Evolutionary conservation across 2,113 vertebrate genomes (phyloP).

Genomic region (Chlorodrepanis virens): DNA sequence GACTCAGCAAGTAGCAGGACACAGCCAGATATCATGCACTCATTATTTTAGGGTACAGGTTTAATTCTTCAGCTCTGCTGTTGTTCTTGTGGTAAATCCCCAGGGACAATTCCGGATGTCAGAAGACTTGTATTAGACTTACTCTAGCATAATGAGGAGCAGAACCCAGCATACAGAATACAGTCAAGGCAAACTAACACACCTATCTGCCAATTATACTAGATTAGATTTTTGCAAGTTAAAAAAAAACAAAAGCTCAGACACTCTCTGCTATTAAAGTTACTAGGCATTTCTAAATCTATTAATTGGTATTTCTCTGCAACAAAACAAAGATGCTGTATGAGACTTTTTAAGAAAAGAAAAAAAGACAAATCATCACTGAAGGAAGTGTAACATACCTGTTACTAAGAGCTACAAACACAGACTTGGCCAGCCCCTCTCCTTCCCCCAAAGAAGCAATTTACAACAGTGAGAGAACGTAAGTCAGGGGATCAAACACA

Average conservation of each 20-base stretch:
- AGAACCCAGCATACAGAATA: background rate
- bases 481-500: constrained; percentile 44
- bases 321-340: background rate
- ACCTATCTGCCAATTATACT: background rate
- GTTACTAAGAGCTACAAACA: background rate
- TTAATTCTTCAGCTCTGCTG: background rate
- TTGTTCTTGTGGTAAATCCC: background rate
- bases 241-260: background rate
- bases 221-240: background rate
- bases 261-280: background rate
- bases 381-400: background rate
- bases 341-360: background rate
- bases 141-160: background rate
- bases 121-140: background rate
- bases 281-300: background rate
- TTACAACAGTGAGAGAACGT: background rate
- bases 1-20: background rate
- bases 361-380: background rate
- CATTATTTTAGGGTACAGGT: background rate
- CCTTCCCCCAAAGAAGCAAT: constrained; percentile 10
- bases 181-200: background rate
- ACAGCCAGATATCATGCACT: accelerated
- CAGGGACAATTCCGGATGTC: background rate
- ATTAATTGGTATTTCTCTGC: background rate
- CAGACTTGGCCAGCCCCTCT: background rate